Percentiles rank a stretch among this genome's conserved stretches.
Evolutionary conservation across 2,888 invertebrate genomes (phyloP).

Genomic region (Cyaniris semiargus): DNA sequence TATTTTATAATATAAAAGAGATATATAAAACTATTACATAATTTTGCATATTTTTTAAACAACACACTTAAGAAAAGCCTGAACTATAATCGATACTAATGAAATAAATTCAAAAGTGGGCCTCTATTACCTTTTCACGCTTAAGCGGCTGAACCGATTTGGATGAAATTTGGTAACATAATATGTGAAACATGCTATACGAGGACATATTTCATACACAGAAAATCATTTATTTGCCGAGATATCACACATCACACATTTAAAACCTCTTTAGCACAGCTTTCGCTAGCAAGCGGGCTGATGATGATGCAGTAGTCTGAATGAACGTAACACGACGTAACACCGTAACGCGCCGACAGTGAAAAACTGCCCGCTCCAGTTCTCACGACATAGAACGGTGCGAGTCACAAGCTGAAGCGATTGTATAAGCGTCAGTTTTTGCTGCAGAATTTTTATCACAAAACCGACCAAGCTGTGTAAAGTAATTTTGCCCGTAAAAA

Average conservation of each 20-base stretch:
- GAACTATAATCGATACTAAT: too few relatives aligned
- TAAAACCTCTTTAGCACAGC: neutral
- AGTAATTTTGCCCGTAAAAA: too few relatives aligned
- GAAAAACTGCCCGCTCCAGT: constrained; percentile 68
- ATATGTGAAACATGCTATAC: too few relatives aligned
- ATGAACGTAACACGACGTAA: constrained; percentile 31
- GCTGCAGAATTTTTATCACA: neutral
- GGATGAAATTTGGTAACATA: too few relatives aligned
- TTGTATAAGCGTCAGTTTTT: neutral
- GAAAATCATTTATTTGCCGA: too few relatives aligned
- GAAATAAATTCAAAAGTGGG: too few relatives aligned
- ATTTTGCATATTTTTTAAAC: neutral
- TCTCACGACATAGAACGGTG: constrained; percentile 54
- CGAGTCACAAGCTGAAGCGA: constrained; percentile 44
- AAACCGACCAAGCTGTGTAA: too few relatives aligned
- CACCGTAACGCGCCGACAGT: constrained; percentile 56
- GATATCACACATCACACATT: too few relatives aligned
- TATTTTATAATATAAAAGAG: constrained; percentile 17
- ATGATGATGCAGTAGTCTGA: constrained; percentile 21
- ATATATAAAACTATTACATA: too few relatives aligned
- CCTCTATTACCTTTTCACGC: too few relatives aligned
- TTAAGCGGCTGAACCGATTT: too few relatives aligned
- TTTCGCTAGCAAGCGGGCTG: neutral
- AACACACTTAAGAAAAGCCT: neutral
- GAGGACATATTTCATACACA: too few relatives aligned